A percentile compares a stretch with the other conserved stretches of the same genome.
phyloP scores from a whole-genome alignment of 2,888 invertebrate species.

The Mantis religiosa region DNA sequence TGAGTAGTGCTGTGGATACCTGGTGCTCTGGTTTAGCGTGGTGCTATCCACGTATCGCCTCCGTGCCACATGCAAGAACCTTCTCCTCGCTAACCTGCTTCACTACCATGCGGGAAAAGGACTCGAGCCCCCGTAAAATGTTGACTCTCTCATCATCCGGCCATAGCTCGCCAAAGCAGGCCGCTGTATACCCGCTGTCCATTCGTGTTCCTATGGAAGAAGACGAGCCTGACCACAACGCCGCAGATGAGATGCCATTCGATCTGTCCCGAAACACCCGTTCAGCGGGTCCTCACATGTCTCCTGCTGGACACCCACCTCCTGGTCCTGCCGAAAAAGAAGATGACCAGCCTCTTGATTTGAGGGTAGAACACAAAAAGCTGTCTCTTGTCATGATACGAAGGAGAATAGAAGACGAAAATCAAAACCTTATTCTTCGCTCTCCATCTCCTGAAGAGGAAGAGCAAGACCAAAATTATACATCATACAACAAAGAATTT shows the following conservation, averaged over 20 bases:
- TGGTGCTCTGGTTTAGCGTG: slow-evolving; percentile 51
- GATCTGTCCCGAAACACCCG: slow-evolving; percentile 54
- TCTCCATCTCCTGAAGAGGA: slow-evolving; percentile 36
- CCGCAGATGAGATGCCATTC: slow-evolving; percentile 55
- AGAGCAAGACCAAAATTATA: neutral
- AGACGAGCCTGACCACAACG: slow-evolving; percentile 37
- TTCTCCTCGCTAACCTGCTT: slow-evolving; percentile 38
- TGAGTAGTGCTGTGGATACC: slow-evolving; percentile 69
- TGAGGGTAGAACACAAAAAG: slow-evolving; percentile 82
- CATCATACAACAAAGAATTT: slow-evolving; percentile 39
- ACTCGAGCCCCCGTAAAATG: slow-evolving; percentile 88
- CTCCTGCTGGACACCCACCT: slow-evolving; percentile 46
- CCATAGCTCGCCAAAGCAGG: slow-evolving; percentile 67
- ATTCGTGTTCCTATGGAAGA: slow-evolving; percentile 47
- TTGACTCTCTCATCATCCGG: slow-evolving; percentile 51
- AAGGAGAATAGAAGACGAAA: slow-evolving; percentile 71
- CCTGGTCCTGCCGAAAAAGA: slow-evolving; percentile 38
- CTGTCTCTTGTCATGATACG: slow-evolving; percentile 45
- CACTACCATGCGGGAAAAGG: slow-evolving; percentile 83
- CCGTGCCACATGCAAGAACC: slow-evolving; percentile 43
- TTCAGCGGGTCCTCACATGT: slow-evolving; percentile 35
- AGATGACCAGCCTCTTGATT: slow-evolving; percentile 81
- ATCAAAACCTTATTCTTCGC: slow-evolving; percentile 68
- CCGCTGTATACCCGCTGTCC: slow-evolving; percentile 65
- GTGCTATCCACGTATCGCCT: slow-evolving; percentile 47